phyloP scores from a whole-genome alignment of 35 echinoderm and acorn worm species.

The Ptychodera flava region DNA sequence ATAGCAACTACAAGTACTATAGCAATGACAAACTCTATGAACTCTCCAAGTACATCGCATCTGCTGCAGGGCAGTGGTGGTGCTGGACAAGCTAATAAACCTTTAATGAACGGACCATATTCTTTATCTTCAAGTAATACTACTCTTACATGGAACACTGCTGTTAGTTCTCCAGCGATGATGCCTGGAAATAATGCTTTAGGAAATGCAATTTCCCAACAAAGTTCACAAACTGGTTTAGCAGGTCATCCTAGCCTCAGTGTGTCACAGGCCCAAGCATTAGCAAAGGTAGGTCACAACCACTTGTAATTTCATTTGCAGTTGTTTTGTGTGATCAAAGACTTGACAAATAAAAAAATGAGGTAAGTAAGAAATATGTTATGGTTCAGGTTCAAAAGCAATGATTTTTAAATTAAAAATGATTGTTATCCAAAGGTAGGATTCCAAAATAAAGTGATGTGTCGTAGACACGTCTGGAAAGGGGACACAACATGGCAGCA shows the following conservation, averaged over 20 bases:
- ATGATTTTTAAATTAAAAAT: too few relatives aligned
- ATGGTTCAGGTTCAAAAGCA: too few relatives aligned
- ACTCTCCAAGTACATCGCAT: neutral
- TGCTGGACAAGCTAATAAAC: neutral
- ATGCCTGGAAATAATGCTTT: neutral
- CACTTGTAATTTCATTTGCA: neutral
- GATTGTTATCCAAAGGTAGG: too few relatives aligned
- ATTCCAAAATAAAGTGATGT: too few relatives aligned
- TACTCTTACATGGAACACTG: neutral
- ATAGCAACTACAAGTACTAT: conserved; percentile 1
- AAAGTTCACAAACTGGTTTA: neutral
- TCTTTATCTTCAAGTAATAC: neutral
- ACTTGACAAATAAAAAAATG: too few relatives aligned
- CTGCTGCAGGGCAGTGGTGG: neutral
- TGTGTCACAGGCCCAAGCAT: neutral
- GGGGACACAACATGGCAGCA: too few relatives aligned
- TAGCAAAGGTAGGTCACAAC: neutral
- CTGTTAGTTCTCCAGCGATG: neutral
- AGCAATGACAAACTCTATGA: neutral
- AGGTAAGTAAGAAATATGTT: too few relatives aligned
- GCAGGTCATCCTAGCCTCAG: neutral
- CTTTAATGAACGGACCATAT: neutral
- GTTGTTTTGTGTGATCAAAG: too few relatives aligned
- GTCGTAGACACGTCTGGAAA: too few relatives aligned
- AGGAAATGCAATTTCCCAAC: neutral